Evolutionary conservation across 2,113 vertebrate species (phyloP).

Genomic region (Apodemus sylvaticus): DNA sequence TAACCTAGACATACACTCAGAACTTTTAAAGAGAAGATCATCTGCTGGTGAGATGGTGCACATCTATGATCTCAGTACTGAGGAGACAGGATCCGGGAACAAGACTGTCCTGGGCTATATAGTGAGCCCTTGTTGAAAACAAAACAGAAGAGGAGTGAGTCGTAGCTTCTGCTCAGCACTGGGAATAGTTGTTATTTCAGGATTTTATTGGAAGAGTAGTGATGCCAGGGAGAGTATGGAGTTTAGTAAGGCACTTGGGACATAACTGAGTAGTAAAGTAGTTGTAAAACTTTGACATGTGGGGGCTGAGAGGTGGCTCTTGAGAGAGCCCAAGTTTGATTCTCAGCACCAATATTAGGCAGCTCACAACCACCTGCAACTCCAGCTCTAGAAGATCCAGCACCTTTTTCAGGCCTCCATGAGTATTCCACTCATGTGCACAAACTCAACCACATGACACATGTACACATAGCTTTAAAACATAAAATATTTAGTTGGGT

Average conservation of each 20-base stretch:
- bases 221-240: neutral
- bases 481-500: neutral
- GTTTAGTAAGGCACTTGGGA: constrained; percentile 15
- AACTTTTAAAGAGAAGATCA: neutral
- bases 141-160: neutral
- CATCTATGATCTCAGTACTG: neutral
- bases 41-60: neutral
- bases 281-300: neutral
- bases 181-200: constrained; percentile 21
- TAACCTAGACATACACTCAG: neutral
- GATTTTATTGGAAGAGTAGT: neutral
- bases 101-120: neutral
- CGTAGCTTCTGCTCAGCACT: neutral
- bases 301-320: neutral
- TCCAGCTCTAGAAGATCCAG: neutral
- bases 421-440: neutral
- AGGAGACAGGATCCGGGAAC: neutral
- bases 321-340: neutral
- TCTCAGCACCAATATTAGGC: neutral
- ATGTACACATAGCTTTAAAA: neutral
- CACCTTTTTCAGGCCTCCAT: neutral
- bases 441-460: neutral
- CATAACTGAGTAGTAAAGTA: neutral
- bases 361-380: neutral
- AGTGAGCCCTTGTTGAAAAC: neutral